These are phyloP conservation scores for Ursus arctos DNA, from an alignment of 2,113 vertebrate species.

Conservation along the genomic window DNA sequence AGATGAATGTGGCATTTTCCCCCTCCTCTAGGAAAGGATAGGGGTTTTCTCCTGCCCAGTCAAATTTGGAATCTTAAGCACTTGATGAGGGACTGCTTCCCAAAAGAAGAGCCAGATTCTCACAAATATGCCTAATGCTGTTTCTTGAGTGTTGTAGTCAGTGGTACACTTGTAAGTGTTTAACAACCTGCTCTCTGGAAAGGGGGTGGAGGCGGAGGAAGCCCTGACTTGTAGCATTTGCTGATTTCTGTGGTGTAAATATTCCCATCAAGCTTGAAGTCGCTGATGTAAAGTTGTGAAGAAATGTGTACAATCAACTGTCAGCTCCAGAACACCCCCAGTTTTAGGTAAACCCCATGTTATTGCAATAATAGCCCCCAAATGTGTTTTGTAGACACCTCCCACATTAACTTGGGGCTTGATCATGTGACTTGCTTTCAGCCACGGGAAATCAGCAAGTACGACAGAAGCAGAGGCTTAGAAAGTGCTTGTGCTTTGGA, in stretches of 20 bases:
- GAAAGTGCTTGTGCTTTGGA: background rate
- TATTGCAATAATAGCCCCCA: background rate
- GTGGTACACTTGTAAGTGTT: background rate
- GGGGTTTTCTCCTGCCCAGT: background rate
- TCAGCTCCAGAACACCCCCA: background rate
- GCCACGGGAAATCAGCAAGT: background rate
- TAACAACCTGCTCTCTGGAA: background rate
- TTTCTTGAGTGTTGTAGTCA: background rate
- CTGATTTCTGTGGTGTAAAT: constrained; percentile 39
- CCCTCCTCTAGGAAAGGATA: background rate
- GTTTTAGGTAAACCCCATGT: constrained; percentile 24
- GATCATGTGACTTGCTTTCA: constrained; percentile 5
- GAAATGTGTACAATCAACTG: background rate
- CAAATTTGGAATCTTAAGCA: constrained; percentile 32
- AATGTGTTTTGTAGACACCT: background rate
- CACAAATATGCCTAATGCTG: background rate
- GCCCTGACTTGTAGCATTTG: constrained; percentile 19
- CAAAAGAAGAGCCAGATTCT: background rate
- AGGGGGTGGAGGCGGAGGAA: background rate
- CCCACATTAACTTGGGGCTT: background rate
- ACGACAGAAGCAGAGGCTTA: background rate
- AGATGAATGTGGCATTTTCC: background rate
- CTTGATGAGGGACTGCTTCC: background rate
- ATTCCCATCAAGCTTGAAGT: constrained; percentile 1
- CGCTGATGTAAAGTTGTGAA: background rate